Conservation (phyloP, 2,888 invertebrate genomes). For the Lathronympha strigana region DNA sequence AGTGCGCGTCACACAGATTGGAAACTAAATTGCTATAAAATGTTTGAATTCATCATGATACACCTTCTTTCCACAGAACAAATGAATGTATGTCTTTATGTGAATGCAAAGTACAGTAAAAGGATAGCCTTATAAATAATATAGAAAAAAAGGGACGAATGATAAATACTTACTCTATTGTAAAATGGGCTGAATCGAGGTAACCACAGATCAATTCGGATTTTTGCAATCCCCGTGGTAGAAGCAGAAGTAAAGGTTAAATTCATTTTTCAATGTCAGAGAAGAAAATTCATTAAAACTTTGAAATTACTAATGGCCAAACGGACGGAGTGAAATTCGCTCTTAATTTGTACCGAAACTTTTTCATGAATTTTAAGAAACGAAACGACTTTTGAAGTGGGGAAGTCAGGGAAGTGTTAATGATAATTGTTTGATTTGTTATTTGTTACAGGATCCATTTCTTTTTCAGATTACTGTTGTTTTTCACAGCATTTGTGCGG, state of each 20-base stretch:
- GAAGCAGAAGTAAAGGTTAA: constrained; percentile 68
- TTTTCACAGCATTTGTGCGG: constrained; percentile 13
- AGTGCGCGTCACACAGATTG: too few species aligned
- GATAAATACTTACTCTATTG: too few species aligned
- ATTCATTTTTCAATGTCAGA: constrained; percentile 84
- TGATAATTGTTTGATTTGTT: constrained; percentile 73
- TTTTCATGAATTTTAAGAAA: constrained; percentile 79
- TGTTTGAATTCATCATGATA: too few species aligned
- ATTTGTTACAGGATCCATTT: constrained; percentile 50
- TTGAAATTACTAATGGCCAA: constrained; percentile 83
- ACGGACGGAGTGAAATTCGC: constrained; percentile 82
- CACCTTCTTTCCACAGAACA: too few species aligned
- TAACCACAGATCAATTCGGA: constrained; percentile 61
- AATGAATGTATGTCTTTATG: too few species aligned
- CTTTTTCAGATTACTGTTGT: constrained; percentile 20
- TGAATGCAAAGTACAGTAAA: too few species aligned
- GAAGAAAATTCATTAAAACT: constrained; percentile 84
- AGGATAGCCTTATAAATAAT: too few species aligned
- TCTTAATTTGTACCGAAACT: constrained; percentile 83
- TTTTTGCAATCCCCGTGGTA: constrained; percentile 58
- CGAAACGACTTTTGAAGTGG: constrained; percentile 79
- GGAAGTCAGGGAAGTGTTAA: constrained; percentile 77
- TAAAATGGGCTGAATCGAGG: constrained; percentile 48
- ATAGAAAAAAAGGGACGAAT: too few species aligned
- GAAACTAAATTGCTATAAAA: too few species aligned